These are phyloP conservation scores for Simalia tracyae DNA, from an alignment of 2,797 vertebrate genomes.

Conservation along the genomic window DNA sequence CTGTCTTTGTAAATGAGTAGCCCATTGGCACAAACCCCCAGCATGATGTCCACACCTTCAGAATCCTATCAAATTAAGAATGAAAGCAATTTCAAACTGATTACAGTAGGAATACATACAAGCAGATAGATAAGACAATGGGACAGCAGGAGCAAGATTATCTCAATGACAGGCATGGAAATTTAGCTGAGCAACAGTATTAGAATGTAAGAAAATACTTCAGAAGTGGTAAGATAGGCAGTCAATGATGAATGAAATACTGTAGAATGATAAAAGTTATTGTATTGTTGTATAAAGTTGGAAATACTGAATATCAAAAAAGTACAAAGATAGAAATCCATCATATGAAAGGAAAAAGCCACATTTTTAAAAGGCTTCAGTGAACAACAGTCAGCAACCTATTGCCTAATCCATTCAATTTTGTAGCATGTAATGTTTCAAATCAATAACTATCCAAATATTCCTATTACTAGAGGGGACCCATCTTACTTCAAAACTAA, in stretches of 20 bases:
- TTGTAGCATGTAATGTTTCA: background rate
- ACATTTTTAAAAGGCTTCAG: background rate
- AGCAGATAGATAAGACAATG: background rate
- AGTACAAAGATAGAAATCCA: background rate
- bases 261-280: background rate
- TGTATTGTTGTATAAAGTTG: background rate
- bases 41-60: slow-evolving; percentile 96
- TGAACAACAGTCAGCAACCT: background rate
- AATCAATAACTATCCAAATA: background rate
- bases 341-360: background rate
- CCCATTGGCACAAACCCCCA: slow-evolving; percentile 94
- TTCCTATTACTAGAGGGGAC: background rate
- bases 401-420: background rate
- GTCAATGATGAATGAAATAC: background rate
- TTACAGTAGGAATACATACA: slow-evolving; percentile 15
- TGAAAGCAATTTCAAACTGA: slow-evolving; percentile 24
- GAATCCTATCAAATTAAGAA: slow-evolving; percentile 83
- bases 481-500: background rate
- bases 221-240: background rate
- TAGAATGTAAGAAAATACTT: background rate
- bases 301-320: background rate
- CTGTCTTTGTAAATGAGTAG: slow-evolving; percentile 96
- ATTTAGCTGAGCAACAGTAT: background rate
- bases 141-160: background rate
- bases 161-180: background rate